phyloP scores from a whole-genome alignment of 2,113 vertebrate genomes.

The Leiothrix lutea region DNA sequence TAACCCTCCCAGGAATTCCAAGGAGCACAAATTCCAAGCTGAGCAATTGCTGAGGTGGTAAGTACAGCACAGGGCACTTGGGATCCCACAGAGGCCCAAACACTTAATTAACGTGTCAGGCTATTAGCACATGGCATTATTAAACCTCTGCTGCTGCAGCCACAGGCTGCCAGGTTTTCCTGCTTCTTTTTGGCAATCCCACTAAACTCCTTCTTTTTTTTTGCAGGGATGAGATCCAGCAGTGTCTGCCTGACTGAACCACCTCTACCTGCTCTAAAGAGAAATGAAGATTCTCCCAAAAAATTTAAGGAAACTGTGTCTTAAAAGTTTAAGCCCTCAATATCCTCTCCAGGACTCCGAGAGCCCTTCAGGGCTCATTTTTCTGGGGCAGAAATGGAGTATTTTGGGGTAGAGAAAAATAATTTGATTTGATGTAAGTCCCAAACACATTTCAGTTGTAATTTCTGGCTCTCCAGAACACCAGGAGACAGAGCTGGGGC shows the following conservation, averaged over 20 bases:
- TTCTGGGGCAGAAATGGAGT: not conserved
- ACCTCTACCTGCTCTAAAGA: not conserved
- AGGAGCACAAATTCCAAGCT: not conserved
- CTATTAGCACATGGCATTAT: slow-evolving; percentile 29
- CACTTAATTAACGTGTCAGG: slow-evolving; percentile 49
- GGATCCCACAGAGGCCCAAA: not conserved
- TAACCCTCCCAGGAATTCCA: not conserved
- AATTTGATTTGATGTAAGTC: rapidly evolving
- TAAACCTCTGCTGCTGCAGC: slow-evolving; percentile 24
- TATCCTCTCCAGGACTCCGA: not conserved
- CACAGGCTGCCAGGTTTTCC: not conserved
- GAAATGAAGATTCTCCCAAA: rapidly evolving
- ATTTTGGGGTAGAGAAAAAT: not conserved
- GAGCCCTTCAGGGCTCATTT: not conserved
- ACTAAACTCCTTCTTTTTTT: not conserved
- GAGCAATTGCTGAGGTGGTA: not conserved
- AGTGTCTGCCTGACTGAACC: not conserved
- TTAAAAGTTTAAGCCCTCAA: not conserved
- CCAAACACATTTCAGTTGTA: not conserved
- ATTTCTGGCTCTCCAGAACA: not conserved
- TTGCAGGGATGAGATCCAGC: not conserved
- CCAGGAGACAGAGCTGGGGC: not conserved
- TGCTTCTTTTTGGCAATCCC: not conserved
- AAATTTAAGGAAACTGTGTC: rapidly evolving
- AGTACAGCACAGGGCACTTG: slow-evolving; percentile 1